Conservation (phyloP, 92 coral and sea anemone genomes). For the Actinernus sp. region DNA sequence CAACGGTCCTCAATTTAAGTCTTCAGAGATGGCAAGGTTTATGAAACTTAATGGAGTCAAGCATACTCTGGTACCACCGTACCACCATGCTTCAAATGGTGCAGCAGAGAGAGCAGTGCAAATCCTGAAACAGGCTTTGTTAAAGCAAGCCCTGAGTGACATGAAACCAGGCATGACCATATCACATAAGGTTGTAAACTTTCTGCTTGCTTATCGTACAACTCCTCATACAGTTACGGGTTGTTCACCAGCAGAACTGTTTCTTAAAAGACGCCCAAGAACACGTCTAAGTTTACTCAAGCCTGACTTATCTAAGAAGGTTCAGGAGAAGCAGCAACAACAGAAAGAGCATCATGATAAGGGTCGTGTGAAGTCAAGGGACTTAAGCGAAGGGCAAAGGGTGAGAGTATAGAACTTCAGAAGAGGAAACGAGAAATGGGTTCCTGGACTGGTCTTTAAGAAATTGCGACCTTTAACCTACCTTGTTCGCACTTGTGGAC, state of each 20-base stretch:
- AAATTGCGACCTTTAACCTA: too few species aligned
- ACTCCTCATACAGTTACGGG: slow-evolving; percentile 65
- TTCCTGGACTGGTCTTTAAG: too few species aligned
- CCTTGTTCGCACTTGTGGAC: too few species aligned
- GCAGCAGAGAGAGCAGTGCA: slow-evolving; percentile 46
- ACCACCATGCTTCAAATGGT: slow-evolving; percentile 56
- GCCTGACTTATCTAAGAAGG: slow-evolving; percentile 35
- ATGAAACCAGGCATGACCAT: neutral
- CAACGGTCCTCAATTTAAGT: slow-evolving; percentile 11
- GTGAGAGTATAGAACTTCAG: too few species aligned
- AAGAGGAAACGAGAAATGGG: too few species aligned
- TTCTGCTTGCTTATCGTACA: slow-evolving; percentile 29
- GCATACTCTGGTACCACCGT: slow-evolving; percentile 38
- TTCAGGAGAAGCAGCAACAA: slow-evolving; percentile 37
- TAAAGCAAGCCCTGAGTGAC: slow-evolving; percentile 15
- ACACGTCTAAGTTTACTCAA: slow-evolving; percentile 36
- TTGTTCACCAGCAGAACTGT: slow-evolving; percentile 52
- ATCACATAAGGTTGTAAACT: slow-evolving; percentile 26
- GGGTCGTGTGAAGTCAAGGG: slow-evolving; percentile 18
- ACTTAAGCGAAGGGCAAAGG: slow-evolving; percentile 9
- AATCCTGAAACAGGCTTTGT: slow-evolving; percentile 20
- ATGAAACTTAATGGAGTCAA: slow-evolving; percentile 5
- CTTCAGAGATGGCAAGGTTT: neutral
- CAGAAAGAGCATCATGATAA: slow-evolving; percentile 44
- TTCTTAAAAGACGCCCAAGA: slow-evolving; percentile 32